Evolutionary conservation across 2,888 invertebrate genomes (phyloP).

Genomic region (Drosophila percnosoma): DNA sequence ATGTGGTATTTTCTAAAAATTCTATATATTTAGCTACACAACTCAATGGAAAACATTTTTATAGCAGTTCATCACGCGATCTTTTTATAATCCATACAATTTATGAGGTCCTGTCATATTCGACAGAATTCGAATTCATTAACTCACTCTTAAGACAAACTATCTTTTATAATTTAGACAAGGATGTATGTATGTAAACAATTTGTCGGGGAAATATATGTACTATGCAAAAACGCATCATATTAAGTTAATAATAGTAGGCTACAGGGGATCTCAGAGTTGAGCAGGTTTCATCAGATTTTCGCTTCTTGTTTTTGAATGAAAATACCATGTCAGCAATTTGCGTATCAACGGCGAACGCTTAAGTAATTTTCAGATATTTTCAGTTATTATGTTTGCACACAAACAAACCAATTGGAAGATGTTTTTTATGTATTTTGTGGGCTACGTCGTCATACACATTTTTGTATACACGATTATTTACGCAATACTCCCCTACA

Average conservation of each 20-base stretch:
- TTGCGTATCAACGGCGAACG: slow-evolving; percentile 50
- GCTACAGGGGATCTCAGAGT: slow-evolving; percentile 7
- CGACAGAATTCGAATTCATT: neutral
- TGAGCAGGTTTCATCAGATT: neutral
- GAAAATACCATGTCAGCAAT: slow-evolving; percentile 59
- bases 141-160: neutral
- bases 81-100: slow-evolving; percentile 20
- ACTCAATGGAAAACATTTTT: slow-evolving; percentile 20
- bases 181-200: neutral
- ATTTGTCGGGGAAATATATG: neutral
- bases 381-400: slow-evolving; percentile 50
- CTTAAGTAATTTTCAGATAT: slow-evolving; percentile 50
- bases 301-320: slow-evolving; percentile 46
- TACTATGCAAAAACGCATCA: neutral
- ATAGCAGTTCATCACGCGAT: slow-evolving; percentile 35
- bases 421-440: slow-evolving; percentile 35
- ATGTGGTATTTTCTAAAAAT: slow-evolving; percentile 27
- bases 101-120: neutral
- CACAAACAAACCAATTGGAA: slow-evolving; percentile 49
- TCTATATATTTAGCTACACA: slow-evolving; percentile 20
- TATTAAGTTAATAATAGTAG: neutral
- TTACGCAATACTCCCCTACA: slow-evolving; percentile 45
- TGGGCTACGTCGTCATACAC: slow-evolving; percentile 42
- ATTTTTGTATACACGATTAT: slow-evolving; percentile 42
- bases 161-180: neutral